Evolutionary conservation across 1,140 invertebrate species (phyloP), one percentile per base, ranked within the genome.

Genomic region (Meloidogyne floridensis): DNA sequence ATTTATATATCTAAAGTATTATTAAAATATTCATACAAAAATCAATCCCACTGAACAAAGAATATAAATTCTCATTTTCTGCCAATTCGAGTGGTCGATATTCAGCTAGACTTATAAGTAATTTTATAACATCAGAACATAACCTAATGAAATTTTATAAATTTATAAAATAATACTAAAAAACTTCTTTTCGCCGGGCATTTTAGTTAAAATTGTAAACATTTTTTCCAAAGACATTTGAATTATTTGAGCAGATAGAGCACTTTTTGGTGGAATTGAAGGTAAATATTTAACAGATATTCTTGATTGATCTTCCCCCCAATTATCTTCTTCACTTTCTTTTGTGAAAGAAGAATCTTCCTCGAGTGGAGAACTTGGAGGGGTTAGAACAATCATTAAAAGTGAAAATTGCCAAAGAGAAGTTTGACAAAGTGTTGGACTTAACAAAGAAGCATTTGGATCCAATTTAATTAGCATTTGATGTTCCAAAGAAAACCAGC

Each of bases 31-130:
- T 32, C 11, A 15, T 43, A 79, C 77, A 69, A 79, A 82, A 65
- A 72, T 82, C 79, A 54, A 82, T 18, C 0, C 59, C 47, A 7
- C 20, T 13, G 0, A 82, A 69, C 8, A 82, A 43, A n/a, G 70
- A 69, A 75, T 82, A 82, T 20, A 82, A 56, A 56, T 81, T 71
- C n/a, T 82, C 81, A 54, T 79, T 82, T 20, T 75, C 51, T 9
- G 81, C 81, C 53, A 82, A 53, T 11, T 72, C 72, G 51, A 82
- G 11, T 69, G 81, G 53, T 10, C 81, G 70, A 71, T 80, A 43
- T 76, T 82, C 81, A 43, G 81, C 77, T 32, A 82, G 65, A 65
- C 51, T 82, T 43, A 71, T 82, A 11, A 82, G 71, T 65, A 82
- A 54, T 11, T 74, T 42, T 65, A 82, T 82, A 11, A 70, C 81